Evolutionary conservation across 2,113 vertebrate genomes (phyloP), one percentile per base, ranked within the genome.

Genomic region (Myotis davidii): DNA sequence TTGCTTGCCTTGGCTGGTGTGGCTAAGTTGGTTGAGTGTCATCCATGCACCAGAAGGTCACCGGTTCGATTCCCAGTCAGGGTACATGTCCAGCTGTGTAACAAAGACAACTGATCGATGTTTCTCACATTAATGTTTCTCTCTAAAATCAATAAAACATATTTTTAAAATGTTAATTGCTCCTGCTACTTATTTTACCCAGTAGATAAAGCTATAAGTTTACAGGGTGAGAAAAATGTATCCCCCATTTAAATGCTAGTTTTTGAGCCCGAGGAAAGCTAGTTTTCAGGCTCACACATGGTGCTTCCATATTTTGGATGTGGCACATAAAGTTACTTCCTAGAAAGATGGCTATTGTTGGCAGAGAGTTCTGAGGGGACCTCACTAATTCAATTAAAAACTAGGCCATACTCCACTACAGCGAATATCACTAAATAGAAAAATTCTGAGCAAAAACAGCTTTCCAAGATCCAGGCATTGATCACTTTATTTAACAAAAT

Each of bases 351-450:
- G 39, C 25, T 74, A 27, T 50, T 76, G 73, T 29, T 54, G 76
- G 39, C 0, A 88, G 20, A 5, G n/a, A 70, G 5, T 76, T 73
- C 56, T 92, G n/a, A 84, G 42, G 65, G 7, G 45, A 21, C 1
- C 37, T 65, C 1, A 96, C 67, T 56, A 94, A 69, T 79, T 96
- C 78, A 90, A 27, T 95, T 79, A 89, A 88, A 86, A 84, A 79
- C 42, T 10, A 85, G 94, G 94, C 61, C 95, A 90, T 34, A 82
- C 9, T 29, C 48, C 48, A 64, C 48, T 61, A n/a, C 11, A 84
- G 65, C 37, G 87, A 94, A 74, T 72, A 77, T 45, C 34, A 77
- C 54, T 56, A 42, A 48, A 92, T 13, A 81, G 78, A 56, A 73
- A 94, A 78, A 50, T 32, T 89, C 65, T 76, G 5, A 70, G 27